Evolutionary conservation across 2,888 invertebrate species (phyloP).

Genomic region (Protodeltote pygarga): DNA sequence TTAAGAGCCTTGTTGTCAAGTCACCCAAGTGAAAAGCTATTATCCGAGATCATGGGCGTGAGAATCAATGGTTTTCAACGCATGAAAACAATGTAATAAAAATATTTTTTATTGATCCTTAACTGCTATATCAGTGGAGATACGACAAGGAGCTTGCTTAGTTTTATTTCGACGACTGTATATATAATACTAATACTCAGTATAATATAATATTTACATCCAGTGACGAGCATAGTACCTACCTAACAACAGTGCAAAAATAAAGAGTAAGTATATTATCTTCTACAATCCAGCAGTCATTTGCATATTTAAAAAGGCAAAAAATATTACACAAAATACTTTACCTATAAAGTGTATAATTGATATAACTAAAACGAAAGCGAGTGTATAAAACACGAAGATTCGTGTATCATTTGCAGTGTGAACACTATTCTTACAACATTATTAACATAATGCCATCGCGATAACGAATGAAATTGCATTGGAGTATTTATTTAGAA

Average conservation of each 20-base stretch:
- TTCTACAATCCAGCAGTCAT: too few relatives aligned
- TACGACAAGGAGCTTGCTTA: too few relatives aligned
- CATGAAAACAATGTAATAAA: conserved; percentile 13
- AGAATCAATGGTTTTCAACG: conserved; percentile 9
- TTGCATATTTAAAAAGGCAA: too few relatives aligned
- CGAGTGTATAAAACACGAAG: conserved; percentile 30
- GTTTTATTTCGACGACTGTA: too few relatives aligned
- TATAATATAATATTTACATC: too few relatives aligned
- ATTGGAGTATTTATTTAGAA: conserved; percentile 39
- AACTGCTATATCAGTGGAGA: neutral
- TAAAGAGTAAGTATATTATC: too few relatives aligned
- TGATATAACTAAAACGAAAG: conserved; percentile 24
- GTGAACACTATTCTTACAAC: conserved; percentile 38
- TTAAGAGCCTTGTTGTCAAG: neutral
- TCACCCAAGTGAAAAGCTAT: conserved; percentile 10
- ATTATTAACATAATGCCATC: conserved; percentile 47
- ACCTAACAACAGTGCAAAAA: too few relatives aligned
- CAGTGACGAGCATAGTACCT: too few relatives aligned
- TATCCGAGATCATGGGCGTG: conserved; percentile 7
- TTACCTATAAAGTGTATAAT: conserved; percentile 20
- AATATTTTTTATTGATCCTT: conserved; percentile 8
- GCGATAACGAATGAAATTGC: conserved; percentile 41
- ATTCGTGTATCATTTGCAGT: conserved; percentile 43
- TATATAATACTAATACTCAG: too few relatives aligned
- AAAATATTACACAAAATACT: conserved; percentile 1